A percentile compares a stretch with the other conserved stretches of the same genome.
Conservation (phyloP, 1,140 invertebrate species). For the Pachypeltis micranthus region DNA sequence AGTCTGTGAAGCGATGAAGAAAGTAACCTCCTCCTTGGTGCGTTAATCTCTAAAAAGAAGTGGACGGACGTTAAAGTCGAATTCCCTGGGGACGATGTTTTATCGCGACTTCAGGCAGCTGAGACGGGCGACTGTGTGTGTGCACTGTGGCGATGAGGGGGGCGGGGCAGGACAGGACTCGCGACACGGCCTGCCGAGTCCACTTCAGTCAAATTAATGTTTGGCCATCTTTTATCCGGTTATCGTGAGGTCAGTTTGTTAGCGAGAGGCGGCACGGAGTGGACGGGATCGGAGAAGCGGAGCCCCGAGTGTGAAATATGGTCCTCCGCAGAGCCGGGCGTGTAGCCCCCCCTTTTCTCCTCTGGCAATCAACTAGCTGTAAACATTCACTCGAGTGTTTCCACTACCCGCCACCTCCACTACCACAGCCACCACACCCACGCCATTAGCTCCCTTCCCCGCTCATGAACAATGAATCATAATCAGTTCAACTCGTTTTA, state of each 20-base stretch:
- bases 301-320: neutral
- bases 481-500: neutral
- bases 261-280: neutral
- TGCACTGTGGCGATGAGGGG: neutral
- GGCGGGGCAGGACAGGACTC: neutral
- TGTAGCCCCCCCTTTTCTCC: neutral
- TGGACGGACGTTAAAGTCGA: too few relatives aligned
- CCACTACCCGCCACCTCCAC: neutral
- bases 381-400: neutral
- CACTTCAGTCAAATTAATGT: constrained; percentile 8
- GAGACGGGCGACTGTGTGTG: neutral
- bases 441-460: too few relatives aligned
- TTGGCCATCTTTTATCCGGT: constrained; percentile 6
- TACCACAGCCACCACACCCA: too few relatives aligned
- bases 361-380: neutral
- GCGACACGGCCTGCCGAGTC: constrained; percentile 2
- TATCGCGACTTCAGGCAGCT: neutral
- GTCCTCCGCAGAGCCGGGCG: neutral
- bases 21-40: too few relatives aligned
- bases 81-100: too few relatives aligned
- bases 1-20: too few relatives aligned
- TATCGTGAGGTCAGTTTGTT: constrained; percentile 7
- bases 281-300: neutral
- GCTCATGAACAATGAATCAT: constrained; percentile 10
- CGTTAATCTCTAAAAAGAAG: too few relatives aligned